These are phyloP conservation scores for Zygogramma bicolorata DNA, from an alignment of 2,888 invertebrate genomes.

Conservation along the genomic window DNA sequence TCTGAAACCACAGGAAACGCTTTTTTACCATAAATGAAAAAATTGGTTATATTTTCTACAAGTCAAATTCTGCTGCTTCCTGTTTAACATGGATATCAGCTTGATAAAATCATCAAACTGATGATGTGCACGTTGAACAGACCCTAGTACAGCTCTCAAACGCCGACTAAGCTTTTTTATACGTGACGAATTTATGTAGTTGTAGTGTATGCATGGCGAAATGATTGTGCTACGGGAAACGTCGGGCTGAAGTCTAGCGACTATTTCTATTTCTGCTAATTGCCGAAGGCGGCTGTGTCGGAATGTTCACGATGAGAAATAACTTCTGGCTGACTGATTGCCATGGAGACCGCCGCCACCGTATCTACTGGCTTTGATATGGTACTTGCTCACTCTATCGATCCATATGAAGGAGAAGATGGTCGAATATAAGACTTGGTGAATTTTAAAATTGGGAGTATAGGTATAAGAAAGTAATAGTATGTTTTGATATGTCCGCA, in stretches of 20 bases:
- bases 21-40: too few species aligned
- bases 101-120: too few species aligned
- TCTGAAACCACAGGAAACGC: too few species aligned
- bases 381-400: conserved; percentile 49
- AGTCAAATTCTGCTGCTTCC: too few species aligned
- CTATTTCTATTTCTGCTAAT: conserved; percentile 68
- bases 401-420: conserved; percentile 54
- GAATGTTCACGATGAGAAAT: conserved; percentile 65
- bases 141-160: neutral
- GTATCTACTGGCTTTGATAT: conserved; percentile 45
- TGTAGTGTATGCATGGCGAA: conserved; percentile 43
- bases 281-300: conserved; percentile 65
- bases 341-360: conserved; percentile 64
- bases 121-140: neutral
- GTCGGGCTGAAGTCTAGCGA: conserved; percentile 48
- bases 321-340: conserved; percentile 65
- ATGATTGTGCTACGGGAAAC: conserved; percentile 42
- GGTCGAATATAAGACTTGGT: conserved; percentile 45
- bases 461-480: neutral
- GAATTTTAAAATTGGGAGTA: neutral
- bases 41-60: too few species aligned
- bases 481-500: too few species aligned
- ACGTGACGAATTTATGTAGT: conserved; percentile 31
- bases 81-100: too few species aligned
- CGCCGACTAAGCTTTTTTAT: neutral